These are phyloP conservation scores for Musca vetustissima DNA, from an alignment of 1,140 invertebrate species.

Conservation along the genomic window DNA sequence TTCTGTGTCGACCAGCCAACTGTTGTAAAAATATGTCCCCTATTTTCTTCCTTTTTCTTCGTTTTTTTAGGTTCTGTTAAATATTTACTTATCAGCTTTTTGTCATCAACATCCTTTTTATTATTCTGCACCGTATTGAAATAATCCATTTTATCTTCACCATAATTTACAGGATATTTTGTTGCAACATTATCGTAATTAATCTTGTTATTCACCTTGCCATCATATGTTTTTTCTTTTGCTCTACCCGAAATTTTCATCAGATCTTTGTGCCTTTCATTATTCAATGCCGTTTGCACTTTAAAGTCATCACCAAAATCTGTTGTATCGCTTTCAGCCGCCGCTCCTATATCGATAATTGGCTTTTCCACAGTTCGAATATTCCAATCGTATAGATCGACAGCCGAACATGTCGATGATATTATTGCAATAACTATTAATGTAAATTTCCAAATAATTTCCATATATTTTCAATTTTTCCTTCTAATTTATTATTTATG, in stretches of 20 bases:
- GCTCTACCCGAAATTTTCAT: background rate
- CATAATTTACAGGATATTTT: background rate
- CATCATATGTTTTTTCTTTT: background rate
- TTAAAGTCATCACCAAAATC: conserved; percentile 20
- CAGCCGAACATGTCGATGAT: conserved; percentile 39
- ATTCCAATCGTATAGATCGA: conserved; percentile 45
- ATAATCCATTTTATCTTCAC: no score
- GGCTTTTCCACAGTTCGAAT: conserved; percentile 29
- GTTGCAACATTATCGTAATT: background rate
- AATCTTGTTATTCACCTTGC: background rate
- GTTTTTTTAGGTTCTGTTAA: no score
- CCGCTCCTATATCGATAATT: no score
- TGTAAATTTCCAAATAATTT: conserved; percentile 29
- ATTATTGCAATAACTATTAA: conserved; percentile 1
- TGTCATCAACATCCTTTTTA: no score
- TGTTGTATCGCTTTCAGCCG: conserved; percentile 6
- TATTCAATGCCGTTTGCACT: conserved; percentile 22
- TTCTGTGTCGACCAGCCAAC: no score
- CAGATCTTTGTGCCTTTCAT: conserved; percentile 10
- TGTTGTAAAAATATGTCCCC: no score
- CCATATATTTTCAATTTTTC: conserved; percentile 33
- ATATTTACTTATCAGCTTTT: no score
- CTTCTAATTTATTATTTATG: no score
- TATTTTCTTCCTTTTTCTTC: no score
- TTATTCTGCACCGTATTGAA: no score